phyloP scores from a whole-genome alignment of 2,113 vertebrate genomes.

The Heptranchias perlo region DNA sequence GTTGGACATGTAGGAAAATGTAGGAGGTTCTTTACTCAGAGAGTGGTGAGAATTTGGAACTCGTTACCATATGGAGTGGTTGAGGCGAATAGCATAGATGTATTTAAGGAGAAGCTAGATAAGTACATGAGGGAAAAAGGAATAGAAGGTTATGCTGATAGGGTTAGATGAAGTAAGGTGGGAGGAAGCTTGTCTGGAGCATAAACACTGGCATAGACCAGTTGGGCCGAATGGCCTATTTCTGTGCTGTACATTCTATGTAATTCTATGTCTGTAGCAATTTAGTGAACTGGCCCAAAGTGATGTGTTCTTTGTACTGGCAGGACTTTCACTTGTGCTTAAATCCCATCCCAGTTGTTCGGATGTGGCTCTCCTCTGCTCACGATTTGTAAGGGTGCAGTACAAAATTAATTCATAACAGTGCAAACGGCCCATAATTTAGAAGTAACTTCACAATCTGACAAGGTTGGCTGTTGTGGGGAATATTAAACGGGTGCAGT shows the following conservation, averaged over 20 bases:
- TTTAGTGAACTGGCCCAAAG: background rate
- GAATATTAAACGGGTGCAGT: background rate
- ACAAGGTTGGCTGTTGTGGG: background rate
- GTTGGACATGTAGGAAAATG: background rate
- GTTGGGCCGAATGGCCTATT: background rate
- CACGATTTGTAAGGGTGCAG: background rate
- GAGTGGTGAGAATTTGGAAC: background rate
- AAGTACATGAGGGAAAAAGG: background rate
- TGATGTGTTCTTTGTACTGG: too few relatives aligned
- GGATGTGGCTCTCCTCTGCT: too few relatives aligned
- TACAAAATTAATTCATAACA: background rate
- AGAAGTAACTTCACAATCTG: background rate
- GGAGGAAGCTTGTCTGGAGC: background rate
- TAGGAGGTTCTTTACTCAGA: background rate
- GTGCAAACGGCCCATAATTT: background rate
- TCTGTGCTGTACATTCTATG: background rate
- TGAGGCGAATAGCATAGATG: background rate
- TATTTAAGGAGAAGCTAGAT: background rate
- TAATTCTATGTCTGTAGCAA: background rate
- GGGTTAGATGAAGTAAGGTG: background rate
- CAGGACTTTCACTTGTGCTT: too few relatives aligned
- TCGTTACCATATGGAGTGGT: background rate
- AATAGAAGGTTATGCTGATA: background rate
- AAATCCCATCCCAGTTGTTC: too few relatives aligned
- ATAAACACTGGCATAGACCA: too few relatives aligned